Conservation (phyloP, 2,888 invertebrate genomes). For the Arrhopalites spinosus region DNA sequence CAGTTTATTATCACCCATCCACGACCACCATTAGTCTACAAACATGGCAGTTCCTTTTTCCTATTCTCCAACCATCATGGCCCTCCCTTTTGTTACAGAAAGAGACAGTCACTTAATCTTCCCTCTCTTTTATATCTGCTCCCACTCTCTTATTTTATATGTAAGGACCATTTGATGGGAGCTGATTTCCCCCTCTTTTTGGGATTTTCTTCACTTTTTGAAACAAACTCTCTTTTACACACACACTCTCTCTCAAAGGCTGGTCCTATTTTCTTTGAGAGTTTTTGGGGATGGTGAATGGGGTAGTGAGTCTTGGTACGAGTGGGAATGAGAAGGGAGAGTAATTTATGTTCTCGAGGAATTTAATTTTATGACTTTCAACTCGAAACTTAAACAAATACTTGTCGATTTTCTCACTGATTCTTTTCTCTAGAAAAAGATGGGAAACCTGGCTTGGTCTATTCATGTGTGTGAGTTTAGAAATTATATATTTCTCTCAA, state of each 20-base stretch:
- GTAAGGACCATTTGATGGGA: not conserved
- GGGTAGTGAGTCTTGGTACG: too few relatives aligned
- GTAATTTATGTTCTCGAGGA: constrained; percentile 30
- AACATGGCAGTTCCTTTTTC: not conserved
- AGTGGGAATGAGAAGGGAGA: not conserved
- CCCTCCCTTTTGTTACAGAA: not conserved
- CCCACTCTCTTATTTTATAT: not conserved
- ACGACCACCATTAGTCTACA: not conserved
- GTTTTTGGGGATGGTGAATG: too few relatives aligned
- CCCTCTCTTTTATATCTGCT: not conserved
- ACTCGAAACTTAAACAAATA: constrained; percentile 18
- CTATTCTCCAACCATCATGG: not conserved
- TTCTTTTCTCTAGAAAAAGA: constrained; percentile 2
- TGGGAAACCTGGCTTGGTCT: too few relatives aligned
- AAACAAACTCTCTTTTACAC: not conserved
- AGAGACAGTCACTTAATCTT: constrained; percentile 3
- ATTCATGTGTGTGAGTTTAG: not conserved
- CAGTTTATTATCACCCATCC: constrained; percentile 17
- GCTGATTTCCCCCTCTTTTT: not conserved
- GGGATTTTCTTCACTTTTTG: not conserved
- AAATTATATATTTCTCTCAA: too few relatives aligned
- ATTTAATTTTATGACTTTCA: constrained; percentile 35
- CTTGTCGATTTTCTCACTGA: constrained; percentile 6
- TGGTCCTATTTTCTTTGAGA: too few relatives aligned
- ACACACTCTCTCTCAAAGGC: too few relatives aligned